Evolutionary conservation across 2,888 invertebrate genomes (phyloP).

Genomic region (Eretmocerus hayati): DNA sequence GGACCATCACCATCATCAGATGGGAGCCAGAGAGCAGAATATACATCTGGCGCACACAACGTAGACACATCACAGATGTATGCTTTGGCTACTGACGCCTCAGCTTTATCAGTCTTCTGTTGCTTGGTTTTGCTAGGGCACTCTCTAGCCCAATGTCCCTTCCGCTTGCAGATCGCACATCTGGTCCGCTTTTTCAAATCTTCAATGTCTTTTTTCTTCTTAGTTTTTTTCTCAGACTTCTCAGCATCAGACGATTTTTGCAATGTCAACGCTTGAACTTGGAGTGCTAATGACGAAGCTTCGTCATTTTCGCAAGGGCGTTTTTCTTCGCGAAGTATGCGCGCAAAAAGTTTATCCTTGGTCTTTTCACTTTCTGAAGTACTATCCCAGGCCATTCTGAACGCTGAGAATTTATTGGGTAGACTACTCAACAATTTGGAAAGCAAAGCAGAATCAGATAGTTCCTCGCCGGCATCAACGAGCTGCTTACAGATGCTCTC

Average conservation of each 20-base stretch:
- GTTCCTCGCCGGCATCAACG: conserved; percentile 4
- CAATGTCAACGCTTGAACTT: not conserved
- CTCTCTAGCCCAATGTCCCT: conserved; percentile 4
- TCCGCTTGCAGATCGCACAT: not conserved
- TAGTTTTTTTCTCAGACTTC: not conserved
- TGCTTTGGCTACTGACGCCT: not conserved
- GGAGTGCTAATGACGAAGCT: not conserved
- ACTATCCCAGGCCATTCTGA: conserved; percentile 16
- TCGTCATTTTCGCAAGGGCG: not conserved
- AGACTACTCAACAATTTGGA: conserved; percentile 12
- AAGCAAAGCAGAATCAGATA: conserved; percentile 3
- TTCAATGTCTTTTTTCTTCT: not conserved
- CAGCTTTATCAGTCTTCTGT: not conserved
- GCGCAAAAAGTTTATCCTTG: conserved; percentile 1
- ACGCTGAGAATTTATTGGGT: conserved; percentile 7
- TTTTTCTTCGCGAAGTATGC: not conserved
- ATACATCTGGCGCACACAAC: too few relatives aligned
- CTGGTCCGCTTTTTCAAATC: not conserved
- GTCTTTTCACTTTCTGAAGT: conserved; percentile 8
- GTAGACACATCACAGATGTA: conserved; percentile 6
- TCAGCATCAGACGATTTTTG: not conserved
- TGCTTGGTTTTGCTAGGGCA: not conserved
- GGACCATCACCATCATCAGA: too few relatives aligned
- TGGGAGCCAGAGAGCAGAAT: too few relatives aligned
- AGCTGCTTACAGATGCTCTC: not conserved